Evolutionary conservation across 2,113 vertebrate genomes (phyloP).

Genomic region (Tyto alba): DNA sequence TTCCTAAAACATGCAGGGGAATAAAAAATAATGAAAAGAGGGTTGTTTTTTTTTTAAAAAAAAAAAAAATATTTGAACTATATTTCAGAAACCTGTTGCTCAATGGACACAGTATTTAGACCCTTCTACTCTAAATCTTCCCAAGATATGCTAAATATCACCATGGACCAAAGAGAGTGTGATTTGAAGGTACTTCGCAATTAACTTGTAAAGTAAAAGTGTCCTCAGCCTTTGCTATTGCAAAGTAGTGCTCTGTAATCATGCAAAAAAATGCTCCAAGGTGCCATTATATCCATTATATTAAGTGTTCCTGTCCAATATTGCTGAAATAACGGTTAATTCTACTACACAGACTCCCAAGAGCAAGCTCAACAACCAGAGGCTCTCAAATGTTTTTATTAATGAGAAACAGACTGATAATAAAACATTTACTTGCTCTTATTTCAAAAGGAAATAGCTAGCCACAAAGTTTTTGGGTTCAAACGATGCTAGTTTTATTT

Average conservation of each 20-base stretch:
- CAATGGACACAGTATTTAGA: background rate
- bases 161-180: background rate
- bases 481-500: background rate
- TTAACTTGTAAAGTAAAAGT: background rate
- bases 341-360: background rate
- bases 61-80: background rate
- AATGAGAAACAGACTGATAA: background rate
- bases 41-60: background rate
- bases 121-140: background rate
- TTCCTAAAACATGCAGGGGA: background rate
- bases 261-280: background rate
- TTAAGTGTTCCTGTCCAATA: background rate
- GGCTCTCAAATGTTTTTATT: background rate
- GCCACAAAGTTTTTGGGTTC: background rate
- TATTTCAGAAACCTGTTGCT: background rate
- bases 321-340: background rate
- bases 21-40: background rate
- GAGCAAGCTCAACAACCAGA: background rate
- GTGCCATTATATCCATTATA: background rate
- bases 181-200: background rate
- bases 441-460: background rate
- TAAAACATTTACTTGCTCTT: background rate
- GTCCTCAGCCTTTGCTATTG: background rate
- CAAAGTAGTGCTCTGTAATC: background rate
- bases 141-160: background rate